These are phyloP conservation scores for Trichoplusia ni DNA, from an alignment of 1,140 invertebrate species.

Conservation along the genomic window DNA sequence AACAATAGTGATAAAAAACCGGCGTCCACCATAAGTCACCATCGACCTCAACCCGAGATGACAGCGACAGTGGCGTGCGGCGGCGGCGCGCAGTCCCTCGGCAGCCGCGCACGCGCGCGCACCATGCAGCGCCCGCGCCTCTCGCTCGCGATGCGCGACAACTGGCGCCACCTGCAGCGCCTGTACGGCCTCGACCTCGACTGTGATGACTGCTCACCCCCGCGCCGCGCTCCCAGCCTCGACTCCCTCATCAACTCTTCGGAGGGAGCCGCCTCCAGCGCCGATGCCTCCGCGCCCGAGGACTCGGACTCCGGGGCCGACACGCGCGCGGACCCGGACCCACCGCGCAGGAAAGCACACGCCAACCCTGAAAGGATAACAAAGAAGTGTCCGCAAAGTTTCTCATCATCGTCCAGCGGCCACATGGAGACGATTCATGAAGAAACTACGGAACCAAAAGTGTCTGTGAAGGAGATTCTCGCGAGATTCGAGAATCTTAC, in stretches of 20 bases:
- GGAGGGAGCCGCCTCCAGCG: slow-evolving; percentile 79
- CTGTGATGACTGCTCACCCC: slow-evolving; percentile 67
- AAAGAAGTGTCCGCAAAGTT: slow-evolving; percentile 78
- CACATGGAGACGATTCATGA: slow-evolving; percentile 92
- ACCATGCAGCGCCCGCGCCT: slow-evolving; percentile 77
- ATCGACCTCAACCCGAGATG: slow-evolving; percentile 40
- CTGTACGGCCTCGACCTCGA: slow-evolving; percentile 81
- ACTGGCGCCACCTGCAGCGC: slow-evolving; percentile 74
- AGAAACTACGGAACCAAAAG: slow-evolving; percentile 87
- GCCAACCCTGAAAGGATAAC: slow-evolving; percentile 39
- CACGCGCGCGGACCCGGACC: slow-evolving; percentile 65
- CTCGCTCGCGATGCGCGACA: slow-evolving; percentile 74
- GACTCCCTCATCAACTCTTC: slow-evolving; percentile 86
- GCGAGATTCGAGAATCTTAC: slow-evolving; percentile 89
- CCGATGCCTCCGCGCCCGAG: slow-evolving; percentile 77
- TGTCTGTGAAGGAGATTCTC: slow-evolving; percentile 90
- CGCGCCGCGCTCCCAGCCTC: slow-evolving; percentile 82
- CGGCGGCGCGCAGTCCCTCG: slow-evolving; percentile 56
- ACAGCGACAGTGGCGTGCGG: slow-evolving; percentile 37
- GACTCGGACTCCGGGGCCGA: slow-evolving; percentile 82
- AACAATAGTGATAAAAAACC: slow-evolving; percentile 20
- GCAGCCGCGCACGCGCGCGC: slow-evolving; percentile 68
- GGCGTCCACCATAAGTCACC: slow-evolving; percentile 27
- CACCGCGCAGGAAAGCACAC: slow-evolving; percentile 42
- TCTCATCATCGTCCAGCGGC: slow-evolving; percentile 82